These are phyloP conservation scores for Platycercus adscitus DNA, from an alignment of 2,113 vertebrate species.

Conservation along the genomic window DNA sequence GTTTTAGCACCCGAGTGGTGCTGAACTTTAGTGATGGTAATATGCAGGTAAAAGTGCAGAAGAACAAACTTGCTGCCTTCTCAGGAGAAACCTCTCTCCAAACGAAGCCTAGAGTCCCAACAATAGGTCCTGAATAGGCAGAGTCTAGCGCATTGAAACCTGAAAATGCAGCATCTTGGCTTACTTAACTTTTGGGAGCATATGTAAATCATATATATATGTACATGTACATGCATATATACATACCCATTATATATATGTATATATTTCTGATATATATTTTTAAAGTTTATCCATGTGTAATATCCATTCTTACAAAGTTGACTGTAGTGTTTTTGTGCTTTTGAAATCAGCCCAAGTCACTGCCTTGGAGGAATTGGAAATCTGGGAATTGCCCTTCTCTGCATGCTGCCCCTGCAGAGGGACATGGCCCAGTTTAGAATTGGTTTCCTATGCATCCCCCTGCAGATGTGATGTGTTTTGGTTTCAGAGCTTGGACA, in stretches of 20 bases:
- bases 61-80: not conserved
- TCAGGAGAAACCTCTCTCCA: not conserved
- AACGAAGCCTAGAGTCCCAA: not conserved
- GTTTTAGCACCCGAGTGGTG: slow-evolving; percentile 1
- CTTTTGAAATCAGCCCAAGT: not conserved
- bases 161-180: not conserved
- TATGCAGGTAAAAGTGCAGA: not conserved
- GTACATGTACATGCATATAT: too few species aligned
- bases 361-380: accelerated
- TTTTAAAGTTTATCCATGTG: not conserved
- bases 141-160: accelerated
- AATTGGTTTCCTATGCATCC: accelerated
- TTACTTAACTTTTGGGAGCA: accelerated
- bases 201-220: too few species aligned
- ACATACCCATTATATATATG: too few species aligned
- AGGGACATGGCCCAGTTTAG: too few species aligned
- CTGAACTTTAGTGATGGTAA: not conserved
- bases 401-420: accelerated
- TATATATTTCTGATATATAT: not conserved
- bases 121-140: not conserved
- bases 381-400: not conserved
- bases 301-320: too few species aligned
- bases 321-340: not conserved
- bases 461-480: not conserved
- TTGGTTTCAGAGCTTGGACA: not conserved